Base-by-base conservation (phyloP, 2,797 vertebrate species). In the Parauchenoglanis punctatus region DNA sequence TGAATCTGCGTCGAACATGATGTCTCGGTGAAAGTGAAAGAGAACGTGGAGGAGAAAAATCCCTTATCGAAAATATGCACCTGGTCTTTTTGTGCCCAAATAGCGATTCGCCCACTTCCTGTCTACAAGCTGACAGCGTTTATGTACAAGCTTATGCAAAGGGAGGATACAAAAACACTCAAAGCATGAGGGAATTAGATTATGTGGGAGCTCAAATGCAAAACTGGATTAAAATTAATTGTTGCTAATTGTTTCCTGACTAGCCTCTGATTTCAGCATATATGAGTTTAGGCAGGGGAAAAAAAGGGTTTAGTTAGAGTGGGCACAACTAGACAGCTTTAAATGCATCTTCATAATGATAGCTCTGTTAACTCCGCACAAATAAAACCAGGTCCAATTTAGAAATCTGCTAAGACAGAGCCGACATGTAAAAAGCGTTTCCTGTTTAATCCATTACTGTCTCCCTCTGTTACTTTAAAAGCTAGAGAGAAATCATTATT, bases 401-500 rank as follows among this genome's bases (percentile, higher is more conserved):
- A 56, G 75, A 56, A 56, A 54, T 56, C 75, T 40, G 31, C 77
- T 25, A 59, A 40, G 40, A 28, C 56, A 13, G 61, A 59, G 56
- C 35, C 78, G 40, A 25, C 31, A 8, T 20, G 2, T 80, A 35
- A 61, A 87, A 49, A 59, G 10, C 12, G 5, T 56, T 84, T 81
- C 44, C 81, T 72, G 81, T 78, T 63, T 49, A 85, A 85, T 91
- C 75, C 40, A 85, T 89, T 86, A 86, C 40, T 18, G 44, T 44
- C 65, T 18, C 46, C 18, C 46, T 78, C 54, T 15, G 3, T 58
- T 75, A 31, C 15, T 31, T 52, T 85, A 85, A 59, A 35, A 83
- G 77, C 85, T 86, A 54, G 40, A 76, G 20, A n/a, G 28, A 89
- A 90, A 89, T 77, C 85, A 73, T 85, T 86, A 90, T 91, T 90